A percentile compares a stretch with the other conserved stretches of the same genome.
Evolutionary conservation across 2,888 invertebrate species (phyloP).

Genomic region (Copidosoma aretas): DNA sequence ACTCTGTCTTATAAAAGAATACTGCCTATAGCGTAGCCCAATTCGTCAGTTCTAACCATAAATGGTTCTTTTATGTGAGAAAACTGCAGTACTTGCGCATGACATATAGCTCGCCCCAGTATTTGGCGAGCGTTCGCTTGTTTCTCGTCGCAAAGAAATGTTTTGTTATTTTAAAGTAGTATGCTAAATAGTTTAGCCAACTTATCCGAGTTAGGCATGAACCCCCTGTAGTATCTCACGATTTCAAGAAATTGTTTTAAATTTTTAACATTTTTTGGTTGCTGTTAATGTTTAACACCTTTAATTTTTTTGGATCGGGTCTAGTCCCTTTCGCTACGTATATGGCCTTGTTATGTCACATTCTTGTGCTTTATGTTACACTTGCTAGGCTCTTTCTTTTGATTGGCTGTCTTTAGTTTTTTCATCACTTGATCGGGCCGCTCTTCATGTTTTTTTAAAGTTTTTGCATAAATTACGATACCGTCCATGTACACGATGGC

Average conservation of each 20-base stretch:
- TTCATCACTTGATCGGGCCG: constrained; percentile 15
- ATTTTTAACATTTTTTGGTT: constrained; percentile 35
- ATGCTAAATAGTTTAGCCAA: constrained; percentile 31
- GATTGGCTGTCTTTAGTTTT: constrained; percentile 14
- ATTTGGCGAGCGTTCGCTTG: background rate
- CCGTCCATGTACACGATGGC: constrained; percentile 42
- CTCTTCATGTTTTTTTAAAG: constrained; percentile 19
- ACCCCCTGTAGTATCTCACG: constrained; percentile 38
- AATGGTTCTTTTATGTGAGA: too few relatives aligned
- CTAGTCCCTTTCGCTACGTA: constrained; percentile 35
- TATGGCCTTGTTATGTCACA: constrained; percentile 39
- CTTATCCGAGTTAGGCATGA: constrained; percentile 37
- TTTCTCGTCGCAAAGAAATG: constrained; percentile 8
- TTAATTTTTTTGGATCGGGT: constrained; percentile 34
- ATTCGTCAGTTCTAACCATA: too few relatives aligned
- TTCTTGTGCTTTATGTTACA: constrained; percentile 27
- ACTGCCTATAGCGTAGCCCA: too few relatives aligned
- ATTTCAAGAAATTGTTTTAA: constrained; percentile 37
- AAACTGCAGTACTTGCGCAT: too few relatives aligned
- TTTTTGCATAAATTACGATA: constrained; percentile 37
- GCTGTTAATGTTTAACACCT: constrained; percentile 34
- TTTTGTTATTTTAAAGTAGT: constrained; percentile 13
- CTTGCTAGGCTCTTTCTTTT: constrained; percentile 41
- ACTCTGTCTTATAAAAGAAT: too few relatives aligned
- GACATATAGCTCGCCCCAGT: too few relatives aligned